A percentile compares a stretch with the other conserved stretches of the same genome.
phyloP scores from a whole-genome alignment of 2,113 vertebrate genomes.

The Haliaeetus leucogaster region DNA sequence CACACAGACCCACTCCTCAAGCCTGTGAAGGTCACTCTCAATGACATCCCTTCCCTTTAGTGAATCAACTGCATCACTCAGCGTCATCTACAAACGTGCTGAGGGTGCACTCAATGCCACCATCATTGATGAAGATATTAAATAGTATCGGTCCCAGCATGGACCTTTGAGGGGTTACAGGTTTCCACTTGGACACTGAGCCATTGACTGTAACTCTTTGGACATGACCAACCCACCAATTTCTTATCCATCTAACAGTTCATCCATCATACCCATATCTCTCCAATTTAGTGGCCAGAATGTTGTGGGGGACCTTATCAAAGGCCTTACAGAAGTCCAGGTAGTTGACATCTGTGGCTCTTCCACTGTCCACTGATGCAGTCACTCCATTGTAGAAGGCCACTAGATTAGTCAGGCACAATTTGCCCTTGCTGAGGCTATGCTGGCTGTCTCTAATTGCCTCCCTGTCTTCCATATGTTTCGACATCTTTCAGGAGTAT shows the following conservation, averaged over 20 bases:
- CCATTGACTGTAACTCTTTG: not conserved
- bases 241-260: not conserved
- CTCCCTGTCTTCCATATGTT: not conserved
- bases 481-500: not conserved
- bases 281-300: not conserved
- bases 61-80: not conserved
- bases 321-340: not conserved
- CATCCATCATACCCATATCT: not conserved
- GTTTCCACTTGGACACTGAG: not conserved
- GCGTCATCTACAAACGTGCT: not conserved
- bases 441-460: not conserved
- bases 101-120: not conserved
- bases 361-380: not conserved
- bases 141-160: not conserved
- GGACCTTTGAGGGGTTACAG: not conserved
- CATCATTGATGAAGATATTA: not conserved
- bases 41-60: not conserved
- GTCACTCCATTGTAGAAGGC: too few relatives aligned
- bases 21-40: not conserved
- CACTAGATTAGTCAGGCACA: not conserved
- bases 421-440: not conserved
- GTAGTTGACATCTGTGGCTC: not conserved
- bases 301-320: not conserved
- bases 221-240: not conserved
- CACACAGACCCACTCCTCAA: fast-evolving